Percentiles rank a stretch among this genome's conserved stretches.
Conservation (phyloP, 2,797 vertebrate species). For the Taenioides sp. region DNA sequence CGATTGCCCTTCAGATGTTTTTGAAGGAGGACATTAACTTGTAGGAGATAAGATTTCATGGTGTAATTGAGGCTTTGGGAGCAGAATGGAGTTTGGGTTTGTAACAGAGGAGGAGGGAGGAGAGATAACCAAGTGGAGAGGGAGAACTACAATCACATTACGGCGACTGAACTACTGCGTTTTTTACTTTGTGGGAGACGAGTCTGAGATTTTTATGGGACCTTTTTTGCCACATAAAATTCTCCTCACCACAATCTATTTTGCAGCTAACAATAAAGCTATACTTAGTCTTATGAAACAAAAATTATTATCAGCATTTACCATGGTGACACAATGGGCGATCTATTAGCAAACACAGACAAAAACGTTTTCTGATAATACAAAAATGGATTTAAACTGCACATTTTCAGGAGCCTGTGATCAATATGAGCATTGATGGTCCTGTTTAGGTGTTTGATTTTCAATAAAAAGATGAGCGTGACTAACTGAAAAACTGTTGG, state of each 20-base stretch:
- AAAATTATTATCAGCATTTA: no score
- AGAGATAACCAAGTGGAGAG: conserved; percentile 53
- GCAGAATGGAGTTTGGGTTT: conserved; percentile 39
- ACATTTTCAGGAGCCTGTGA: no score
- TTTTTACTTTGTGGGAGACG: background rate
- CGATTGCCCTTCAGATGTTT: conserved; percentile 55
- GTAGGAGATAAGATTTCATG: conserved; percentile 56
- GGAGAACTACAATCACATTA: conserved; percentile 60
- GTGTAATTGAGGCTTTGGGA: conserved; percentile 63
- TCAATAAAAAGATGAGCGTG: no score
- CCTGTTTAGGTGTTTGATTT: no score
- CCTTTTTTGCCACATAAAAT: background rate
- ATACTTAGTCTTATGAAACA: conserved; percentile 10
- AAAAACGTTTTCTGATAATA: no score
- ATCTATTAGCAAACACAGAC: no score
- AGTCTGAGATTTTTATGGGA: background rate
- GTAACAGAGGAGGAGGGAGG: conserved; percentile 25
- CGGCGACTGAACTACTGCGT: conserved; percentile 41
- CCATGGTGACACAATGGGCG: no score
- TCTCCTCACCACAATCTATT: background rate
- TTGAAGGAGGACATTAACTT: conserved; percentile 56
- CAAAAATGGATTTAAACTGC: no score
- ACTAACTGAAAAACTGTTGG: no score
- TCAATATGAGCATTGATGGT: no score
- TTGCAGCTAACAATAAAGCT: background rate